Percentiles rank a stretch among this genome's conserved stretches.
Conservation (phyloP, 2,797 vertebrate species). For the Hydrolagus colliei region DNA sequence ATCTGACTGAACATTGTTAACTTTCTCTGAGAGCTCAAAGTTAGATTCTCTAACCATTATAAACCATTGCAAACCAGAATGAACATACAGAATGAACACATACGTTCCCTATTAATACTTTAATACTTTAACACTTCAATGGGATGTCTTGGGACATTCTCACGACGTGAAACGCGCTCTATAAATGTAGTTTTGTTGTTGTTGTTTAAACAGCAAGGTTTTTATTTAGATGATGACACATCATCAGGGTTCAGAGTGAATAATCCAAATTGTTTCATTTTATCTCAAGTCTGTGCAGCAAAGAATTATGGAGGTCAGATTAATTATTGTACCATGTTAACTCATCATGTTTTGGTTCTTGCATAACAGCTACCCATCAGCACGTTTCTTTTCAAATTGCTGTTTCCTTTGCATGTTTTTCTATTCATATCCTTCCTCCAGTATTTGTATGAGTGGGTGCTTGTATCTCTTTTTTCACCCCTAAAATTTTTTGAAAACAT, state of each 20-base stretch:
- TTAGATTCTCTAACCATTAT: not conserved
- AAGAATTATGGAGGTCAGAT: slow-evolving; percentile 64
- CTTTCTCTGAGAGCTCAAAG: not conserved
- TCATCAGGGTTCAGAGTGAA: too few relatives aligned
- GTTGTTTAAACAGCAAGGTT: too few relatives aligned
- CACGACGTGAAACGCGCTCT: too few relatives aligned
- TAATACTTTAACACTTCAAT: too few relatives aligned
- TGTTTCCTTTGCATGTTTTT: slow-evolving; percentile 47
- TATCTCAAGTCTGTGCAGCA: slow-evolving; percentile 51
- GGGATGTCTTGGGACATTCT: too few relatives aligned
- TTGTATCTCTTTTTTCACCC: not conserved
- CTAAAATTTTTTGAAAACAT: not conserved
- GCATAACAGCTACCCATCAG: slow-evolving; percentile 49
- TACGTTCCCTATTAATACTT: too few relatives aligned
- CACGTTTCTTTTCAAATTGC: slow-evolving; percentile 39
- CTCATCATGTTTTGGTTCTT: slow-evolving; percentile 58
- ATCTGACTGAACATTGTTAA: not conserved
- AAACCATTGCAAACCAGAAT: too few relatives aligned
- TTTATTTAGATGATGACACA: too few relatives aligned
- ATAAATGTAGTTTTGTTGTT: too few relatives aligned
- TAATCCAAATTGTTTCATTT: too few relatives aligned
- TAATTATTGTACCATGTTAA: slow-evolving; percentile 52
- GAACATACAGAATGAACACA: too few relatives aligned
- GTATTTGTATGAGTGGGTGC: not conserved
- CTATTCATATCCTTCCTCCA: not conserved